Conservation (phyloP, 2,797 vertebrate species). For the Microctenopoma lineatum region DNA sequence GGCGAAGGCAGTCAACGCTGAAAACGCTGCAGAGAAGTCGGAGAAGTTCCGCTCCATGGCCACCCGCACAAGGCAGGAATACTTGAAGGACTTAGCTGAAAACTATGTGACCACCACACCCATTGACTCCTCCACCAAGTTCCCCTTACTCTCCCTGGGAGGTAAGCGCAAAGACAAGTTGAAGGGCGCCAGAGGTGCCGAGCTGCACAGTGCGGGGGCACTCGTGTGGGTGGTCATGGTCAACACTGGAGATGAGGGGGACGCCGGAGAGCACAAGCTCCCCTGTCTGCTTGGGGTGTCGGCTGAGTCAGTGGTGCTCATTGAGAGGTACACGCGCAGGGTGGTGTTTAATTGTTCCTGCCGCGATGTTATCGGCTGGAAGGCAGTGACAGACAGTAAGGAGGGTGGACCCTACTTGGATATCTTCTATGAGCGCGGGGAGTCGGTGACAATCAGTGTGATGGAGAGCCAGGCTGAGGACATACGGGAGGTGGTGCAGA, state of each 20-base stretch:
- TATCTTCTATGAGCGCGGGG: conserved; percentile 90
- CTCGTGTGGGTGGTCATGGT: conserved; percentile 88
- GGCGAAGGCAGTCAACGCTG: conserved; percentile 92
- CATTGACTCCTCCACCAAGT: conserved; percentile 91
- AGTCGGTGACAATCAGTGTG: conserved; percentile 84
- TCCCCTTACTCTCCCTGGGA: conserved; percentile 88
- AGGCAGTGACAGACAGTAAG: conserved; percentile 79
- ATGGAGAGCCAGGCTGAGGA: conserved; percentile 85
- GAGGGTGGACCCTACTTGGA: conserved; percentile 86
- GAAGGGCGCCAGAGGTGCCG: conserved; percentile 84
- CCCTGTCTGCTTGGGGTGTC: conserved; percentile 89
- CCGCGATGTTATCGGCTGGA: conserved; percentile 93
- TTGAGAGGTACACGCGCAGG: conserved; percentile 81
- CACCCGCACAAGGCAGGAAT: conserved; percentile 92
- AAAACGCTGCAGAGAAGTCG: conserved; percentile 90
- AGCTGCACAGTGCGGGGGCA: conserved; percentile 87
- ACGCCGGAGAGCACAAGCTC: conserved; percentile 62
- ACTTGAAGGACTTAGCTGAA: conserved; percentile 91
- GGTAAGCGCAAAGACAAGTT: conserved; percentile 88
- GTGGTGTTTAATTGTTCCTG: conserved; percentile 93
- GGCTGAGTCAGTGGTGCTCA: conserved; percentile 88
- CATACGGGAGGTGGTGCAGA: conserved; percentile 89
- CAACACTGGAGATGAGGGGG: conserved; percentile 55
- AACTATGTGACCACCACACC: conserved; percentile 91
- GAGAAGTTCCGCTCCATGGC: conserved; percentile 96